phyloP scores from a whole-genome alignment of 2,797 vertebrate genomes.

The Masticophis lateralis region DNA sequence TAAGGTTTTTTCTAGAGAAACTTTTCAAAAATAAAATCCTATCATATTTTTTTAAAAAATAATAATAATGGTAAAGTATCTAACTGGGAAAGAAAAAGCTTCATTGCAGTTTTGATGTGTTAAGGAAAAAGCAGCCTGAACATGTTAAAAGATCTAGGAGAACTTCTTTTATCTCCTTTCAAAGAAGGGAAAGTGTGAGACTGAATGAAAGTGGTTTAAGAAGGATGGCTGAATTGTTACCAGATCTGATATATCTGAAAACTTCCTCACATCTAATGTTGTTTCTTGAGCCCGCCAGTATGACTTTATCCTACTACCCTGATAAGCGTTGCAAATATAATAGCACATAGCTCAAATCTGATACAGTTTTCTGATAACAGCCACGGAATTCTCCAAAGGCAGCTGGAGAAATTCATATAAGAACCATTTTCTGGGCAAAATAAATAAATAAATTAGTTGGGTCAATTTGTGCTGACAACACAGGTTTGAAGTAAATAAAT shows the following conservation, averaged over 20 bases:
- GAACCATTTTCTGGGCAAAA: constrained; percentile 1
- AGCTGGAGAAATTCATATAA: not conserved
- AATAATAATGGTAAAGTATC: not conserved
- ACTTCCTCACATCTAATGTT: not conserved
- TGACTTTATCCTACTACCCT: not conserved
- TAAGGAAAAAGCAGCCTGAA: not conserved
- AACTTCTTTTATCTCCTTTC: not conserved
- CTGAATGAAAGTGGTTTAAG: not conserved
- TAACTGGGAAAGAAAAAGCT: not conserved
- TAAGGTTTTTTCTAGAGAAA: not conserved
- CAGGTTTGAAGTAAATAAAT: constrained; percentile 9
- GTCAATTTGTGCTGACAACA: constrained; percentile 11
- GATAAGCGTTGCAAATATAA: not conserved
- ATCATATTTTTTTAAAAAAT: not conserved
- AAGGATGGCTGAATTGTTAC: not conserved
- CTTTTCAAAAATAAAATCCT: not conserved
- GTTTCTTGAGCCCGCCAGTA: not conserved
- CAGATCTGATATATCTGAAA: not conserved
- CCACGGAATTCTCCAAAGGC: constrained; percentile 1
- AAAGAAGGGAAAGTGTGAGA: not conserved
- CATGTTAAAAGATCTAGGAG: not conserved
- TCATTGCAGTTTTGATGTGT: not conserved
- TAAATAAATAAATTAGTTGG: constrained; percentile 21
- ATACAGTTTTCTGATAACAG: not conserved
- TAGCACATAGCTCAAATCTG: not conserved